Conservation (phyloP, 2,797 vertebrate genomes). For the Acomys russatus region DNA sequence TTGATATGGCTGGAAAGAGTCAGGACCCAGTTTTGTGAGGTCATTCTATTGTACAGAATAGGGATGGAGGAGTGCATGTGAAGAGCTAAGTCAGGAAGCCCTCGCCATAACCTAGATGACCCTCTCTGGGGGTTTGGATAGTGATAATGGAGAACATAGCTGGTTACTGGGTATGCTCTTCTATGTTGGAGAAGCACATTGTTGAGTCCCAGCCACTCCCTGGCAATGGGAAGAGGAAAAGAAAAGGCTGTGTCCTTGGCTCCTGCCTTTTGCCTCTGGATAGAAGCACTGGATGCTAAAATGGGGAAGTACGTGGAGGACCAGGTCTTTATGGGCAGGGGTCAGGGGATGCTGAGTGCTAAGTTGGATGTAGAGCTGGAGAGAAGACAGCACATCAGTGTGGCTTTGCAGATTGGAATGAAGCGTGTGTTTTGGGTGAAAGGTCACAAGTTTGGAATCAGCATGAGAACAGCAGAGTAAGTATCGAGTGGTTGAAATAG, state of each 20-base stretch:
- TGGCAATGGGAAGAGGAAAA: neutral
- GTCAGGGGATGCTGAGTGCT: neutral
- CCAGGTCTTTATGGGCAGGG: neutral
- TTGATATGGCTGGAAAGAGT: neutral
- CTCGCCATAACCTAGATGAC: neutral
- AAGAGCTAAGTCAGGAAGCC: neutral
- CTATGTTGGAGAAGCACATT: neutral
- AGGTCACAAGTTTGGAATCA: neutral
- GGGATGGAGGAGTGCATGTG: no score
- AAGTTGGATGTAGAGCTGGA: neutral
- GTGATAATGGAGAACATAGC: neutral
- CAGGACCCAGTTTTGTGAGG: no score
- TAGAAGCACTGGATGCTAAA: fast-evolving
- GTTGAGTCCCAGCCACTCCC: neutral
- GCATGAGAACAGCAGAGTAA: fast-evolving
- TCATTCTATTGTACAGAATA: neutral
- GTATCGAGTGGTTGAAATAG: fast-evolving
- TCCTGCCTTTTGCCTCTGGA: neutral
- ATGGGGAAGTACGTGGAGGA: fast-evolving
- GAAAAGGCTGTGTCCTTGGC: neutral
- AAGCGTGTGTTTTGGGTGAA: neutral
- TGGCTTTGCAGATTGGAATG: neutral
- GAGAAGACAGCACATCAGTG: neutral
- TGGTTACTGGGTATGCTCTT: fast-evolving
- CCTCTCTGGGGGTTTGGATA: no score